Conservation (phyloP, 2,888 invertebrate species). For the Anarsia innoxiella region DNA sequence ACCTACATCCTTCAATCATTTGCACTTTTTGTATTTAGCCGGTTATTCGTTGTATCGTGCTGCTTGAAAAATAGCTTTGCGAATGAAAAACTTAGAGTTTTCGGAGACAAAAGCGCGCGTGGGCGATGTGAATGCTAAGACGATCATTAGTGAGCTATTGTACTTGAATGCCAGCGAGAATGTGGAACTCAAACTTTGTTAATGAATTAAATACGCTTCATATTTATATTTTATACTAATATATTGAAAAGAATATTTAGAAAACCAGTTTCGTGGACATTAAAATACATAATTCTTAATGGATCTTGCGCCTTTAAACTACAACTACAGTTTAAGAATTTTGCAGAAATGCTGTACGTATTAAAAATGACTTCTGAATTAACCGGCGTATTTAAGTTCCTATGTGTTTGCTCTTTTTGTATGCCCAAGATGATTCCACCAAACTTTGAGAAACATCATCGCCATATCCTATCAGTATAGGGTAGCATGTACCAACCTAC, state of each 20-base stretch:
- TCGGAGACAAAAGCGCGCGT: constrained; percentile 67
- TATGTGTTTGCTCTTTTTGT: too few relatives aligned
- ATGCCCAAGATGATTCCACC: too few relatives aligned
- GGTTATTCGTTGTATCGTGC: constrained; percentile 34
- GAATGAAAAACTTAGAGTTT: constrained; percentile 56
- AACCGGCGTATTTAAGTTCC: too few relatives aligned
- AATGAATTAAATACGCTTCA: constrained; percentile 8
- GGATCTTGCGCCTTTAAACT: too few relatives aligned
- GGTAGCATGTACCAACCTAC: constrained; percentile 60
- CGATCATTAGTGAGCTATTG: constrained; percentile 68
- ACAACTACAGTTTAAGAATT: too few relatives aligned
- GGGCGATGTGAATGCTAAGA: constrained; percentile 70
- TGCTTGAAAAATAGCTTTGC: constrained; percentile 63
- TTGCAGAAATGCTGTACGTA: too few relatives aligned
- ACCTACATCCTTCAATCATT: constrained; percentile 65
- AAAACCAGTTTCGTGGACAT: too few relatives aligned
- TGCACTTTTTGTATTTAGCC: constrained; percentile 24
- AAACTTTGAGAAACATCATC: constrained; percentile 39
- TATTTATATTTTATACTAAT: neutral
- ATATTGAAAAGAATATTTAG: too few relatives aligned
- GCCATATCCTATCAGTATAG: constrained; percentile 37
- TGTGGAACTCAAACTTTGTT: constrained; percentile 44
- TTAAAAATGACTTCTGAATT: too few relatives aligned
- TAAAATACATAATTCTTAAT: too few relatives aligned
- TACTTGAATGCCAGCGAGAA: constrained; percentile 48